phyloP scores from a whole-genome alignment of 2,797 vertebrate genomes.

The Peromyscus aztecus region DNA sequence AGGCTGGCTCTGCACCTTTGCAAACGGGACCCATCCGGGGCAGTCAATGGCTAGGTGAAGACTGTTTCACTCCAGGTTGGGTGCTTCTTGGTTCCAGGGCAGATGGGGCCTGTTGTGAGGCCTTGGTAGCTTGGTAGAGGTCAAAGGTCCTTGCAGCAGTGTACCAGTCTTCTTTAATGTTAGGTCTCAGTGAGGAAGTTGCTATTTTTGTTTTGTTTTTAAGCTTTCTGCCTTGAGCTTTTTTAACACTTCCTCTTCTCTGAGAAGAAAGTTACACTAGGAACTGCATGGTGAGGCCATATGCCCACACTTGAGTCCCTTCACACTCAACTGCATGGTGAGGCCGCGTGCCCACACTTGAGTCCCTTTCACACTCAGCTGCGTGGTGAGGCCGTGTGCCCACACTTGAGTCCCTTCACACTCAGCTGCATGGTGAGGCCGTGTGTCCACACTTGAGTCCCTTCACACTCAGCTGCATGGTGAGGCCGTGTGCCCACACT shows the following conservation, averaged over 20 bases:
- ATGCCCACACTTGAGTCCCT: background rate
- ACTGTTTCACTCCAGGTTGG: background rate
- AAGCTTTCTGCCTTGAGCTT: conserved; percentile 47
- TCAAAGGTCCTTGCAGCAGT: background rate
- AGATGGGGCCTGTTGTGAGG: background rate
- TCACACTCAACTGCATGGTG: too few species aligned
- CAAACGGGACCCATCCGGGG: background rate
- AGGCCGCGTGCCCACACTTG: too few species aligned
- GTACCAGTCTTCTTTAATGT: background rate
- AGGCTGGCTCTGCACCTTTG: background rate
- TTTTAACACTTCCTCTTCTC: conserved; percentile 51
- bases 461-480: background rate
- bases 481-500: background rate
- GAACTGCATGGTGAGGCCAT: background rate
- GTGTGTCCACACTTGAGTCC: too few species aligned
- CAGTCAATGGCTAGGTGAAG: background rate
- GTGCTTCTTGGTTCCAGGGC: background rate
- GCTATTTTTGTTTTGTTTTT: background rate
- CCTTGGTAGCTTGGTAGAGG: background rate
- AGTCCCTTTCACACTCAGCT: too few species aligned
- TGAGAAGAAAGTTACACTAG: background rate
- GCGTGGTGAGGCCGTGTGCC: too few species aligned
- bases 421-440: too few species aligned
- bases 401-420: too few species aligned
- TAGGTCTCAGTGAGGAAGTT: conserved; percentile 35